Percentiles rank a stretch among this genome's conserved stretches.
Conservation (phyloP, 2,113 vertebrate genomes). For the Misgurnus mizolepis region DNA sequence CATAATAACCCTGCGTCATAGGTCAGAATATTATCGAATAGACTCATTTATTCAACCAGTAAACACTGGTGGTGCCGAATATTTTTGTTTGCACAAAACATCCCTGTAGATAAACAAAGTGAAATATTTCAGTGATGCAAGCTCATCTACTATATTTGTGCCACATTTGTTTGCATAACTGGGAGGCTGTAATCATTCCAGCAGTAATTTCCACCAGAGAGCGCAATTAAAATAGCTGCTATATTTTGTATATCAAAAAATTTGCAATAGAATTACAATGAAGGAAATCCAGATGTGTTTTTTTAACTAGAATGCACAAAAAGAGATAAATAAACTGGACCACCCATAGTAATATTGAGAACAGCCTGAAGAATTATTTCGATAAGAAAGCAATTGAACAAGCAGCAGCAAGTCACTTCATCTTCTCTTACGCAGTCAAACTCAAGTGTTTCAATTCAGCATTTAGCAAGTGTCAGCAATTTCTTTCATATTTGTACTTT, state of each 20-base stretch:
- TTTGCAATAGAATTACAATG: neutral
- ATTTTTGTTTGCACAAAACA: neutral
- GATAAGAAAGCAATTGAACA: neutral
- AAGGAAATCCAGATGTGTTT: neutral
- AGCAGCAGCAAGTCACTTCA: neutral
- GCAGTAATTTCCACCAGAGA: neutral
- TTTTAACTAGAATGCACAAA: neutral
- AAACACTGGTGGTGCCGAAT: neutral
- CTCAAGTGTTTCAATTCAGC: neutral
- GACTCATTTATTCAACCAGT: neutral
- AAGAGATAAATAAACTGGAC: constrained; percentile 24
- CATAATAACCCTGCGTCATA: neutral
- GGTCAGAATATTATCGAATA: neutral
- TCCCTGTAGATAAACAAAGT: neutral
- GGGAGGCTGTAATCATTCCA: neutral
- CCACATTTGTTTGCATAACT: neutral
- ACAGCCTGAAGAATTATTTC: neutral
- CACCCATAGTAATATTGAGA: constrained; percentile 19
- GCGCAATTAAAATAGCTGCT: neutral
- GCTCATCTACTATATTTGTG: neutral
- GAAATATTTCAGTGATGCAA: neutral
- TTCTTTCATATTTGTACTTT: neutral
- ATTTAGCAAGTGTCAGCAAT: neutral
- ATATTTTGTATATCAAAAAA: constrained; percentile 8
- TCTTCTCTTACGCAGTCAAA: neutral